phyloP scores from a whole-genome alignment of 2,888 invertebrate genomes.

The Mythimna ferrago region DNA sequence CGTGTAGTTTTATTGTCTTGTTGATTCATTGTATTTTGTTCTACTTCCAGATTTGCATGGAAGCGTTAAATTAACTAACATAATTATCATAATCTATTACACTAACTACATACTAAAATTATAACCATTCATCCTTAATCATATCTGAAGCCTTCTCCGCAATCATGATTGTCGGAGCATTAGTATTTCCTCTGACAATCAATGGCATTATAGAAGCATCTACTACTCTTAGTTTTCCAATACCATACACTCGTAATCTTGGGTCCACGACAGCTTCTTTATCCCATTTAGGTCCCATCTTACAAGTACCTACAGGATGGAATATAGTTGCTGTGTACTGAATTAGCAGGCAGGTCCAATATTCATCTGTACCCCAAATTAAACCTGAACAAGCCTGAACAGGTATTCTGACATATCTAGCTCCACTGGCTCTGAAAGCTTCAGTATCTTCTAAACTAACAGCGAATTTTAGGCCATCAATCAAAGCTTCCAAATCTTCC shows the following conservation, averaged over 20 bases:
- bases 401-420: conserved; percentile 89
- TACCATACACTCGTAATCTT: conserved; percentile 91
- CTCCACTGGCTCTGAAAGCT: conserved; percentile 90
- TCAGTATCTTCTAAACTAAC: conserved; percentile 91
- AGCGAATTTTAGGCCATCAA: conserved; percentile 91
- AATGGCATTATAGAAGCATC: conserved; percentile 93
- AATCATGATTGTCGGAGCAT: conserved; percentile 96
- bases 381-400: conserved; percentile 91
- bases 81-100: not conserved
- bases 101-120: conserved; percentile 23
- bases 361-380: conserved; percentile 91
- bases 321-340: conserved; percentile 93
- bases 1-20: not conserved
- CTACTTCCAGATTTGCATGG: conserved; percentile 13
- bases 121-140: conserved; percentile 91
- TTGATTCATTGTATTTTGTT: not conserved
- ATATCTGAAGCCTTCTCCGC: conserved; percentile 95
- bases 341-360: conserved; percentile 92
- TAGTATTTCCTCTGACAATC: conserved; percentile 94
- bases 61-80: conserved; percentile 8
- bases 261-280: conserved; percentile 92
- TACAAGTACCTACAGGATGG: conserved; percentile 93
- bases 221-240: conserved; percentile 91
- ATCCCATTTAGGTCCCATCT: conserved; percentile 93
- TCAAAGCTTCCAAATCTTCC: conserved; percentile 91